These are phyloP conservation scores for Callocephalon fimbriatum DNA, from an alignment of 2,113 vertebrate genomes.

Conservation along the genomic window DNA sequence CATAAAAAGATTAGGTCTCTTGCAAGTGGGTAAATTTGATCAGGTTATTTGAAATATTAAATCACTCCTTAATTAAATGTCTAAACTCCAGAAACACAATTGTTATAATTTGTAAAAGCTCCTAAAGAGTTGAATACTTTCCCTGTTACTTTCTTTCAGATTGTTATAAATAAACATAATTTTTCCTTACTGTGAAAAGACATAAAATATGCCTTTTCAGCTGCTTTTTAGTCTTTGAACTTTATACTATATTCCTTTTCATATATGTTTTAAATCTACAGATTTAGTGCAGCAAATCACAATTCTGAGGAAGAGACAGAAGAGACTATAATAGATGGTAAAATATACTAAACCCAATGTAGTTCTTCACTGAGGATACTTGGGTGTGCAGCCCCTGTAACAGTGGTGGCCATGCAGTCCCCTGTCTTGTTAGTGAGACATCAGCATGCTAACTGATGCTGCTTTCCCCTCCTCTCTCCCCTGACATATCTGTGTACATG, in stretches of 20 bases:
- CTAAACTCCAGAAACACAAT: background rate
- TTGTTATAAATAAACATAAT: background rate
- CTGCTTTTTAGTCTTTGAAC: background rate
- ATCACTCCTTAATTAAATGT: background rate
- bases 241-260: background rate
- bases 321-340: background rate
- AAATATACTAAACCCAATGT: background rate
- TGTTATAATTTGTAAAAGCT: background rate
- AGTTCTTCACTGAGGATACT: background rate
- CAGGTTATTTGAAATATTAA: background rate
- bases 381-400: background rate
- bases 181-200: background rate
- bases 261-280: background rate
- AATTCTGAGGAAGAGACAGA: background rate
- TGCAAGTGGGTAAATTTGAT: background rate
- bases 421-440: accelerated
- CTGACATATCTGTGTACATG: accelerated
- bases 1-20: background rate
- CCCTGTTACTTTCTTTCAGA: background rate
- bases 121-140: background rate
- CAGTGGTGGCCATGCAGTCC: accelerated
- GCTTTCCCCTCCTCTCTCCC: accelerated
- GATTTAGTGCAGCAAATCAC: background rate
- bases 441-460: background rate
- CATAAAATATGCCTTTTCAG: background rate